Conservation (phyloP, 2,113 vertebrate genomes). For the Pteronura brasiliensis region DNA sequence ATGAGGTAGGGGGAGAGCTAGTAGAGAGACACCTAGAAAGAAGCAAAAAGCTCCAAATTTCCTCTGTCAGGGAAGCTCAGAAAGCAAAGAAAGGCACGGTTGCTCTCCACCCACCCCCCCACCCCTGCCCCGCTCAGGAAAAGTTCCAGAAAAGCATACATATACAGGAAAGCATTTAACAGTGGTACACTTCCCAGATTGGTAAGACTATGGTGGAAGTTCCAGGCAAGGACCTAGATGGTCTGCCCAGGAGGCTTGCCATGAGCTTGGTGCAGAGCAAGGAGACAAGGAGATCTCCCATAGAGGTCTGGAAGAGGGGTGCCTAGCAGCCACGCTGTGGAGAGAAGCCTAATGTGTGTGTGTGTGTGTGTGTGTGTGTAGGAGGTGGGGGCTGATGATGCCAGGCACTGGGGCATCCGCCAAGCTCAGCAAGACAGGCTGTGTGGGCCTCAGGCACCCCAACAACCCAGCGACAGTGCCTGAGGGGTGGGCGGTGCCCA, state of each 20-base stretch:
- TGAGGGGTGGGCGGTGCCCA: too few species aligned
- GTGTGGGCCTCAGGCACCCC: background rate
- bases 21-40: background rate
- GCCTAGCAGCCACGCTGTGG: rapidly evolving
- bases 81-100: background rate
- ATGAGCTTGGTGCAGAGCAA: background rate
- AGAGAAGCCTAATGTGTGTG: background rate
- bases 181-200: background rate
- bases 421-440: background rate
- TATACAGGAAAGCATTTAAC: background rate
- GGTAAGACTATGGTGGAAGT: too few species aligned
- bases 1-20: rapidly evolving
- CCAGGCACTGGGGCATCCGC: rapidly evolving
- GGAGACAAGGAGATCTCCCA: background rate
- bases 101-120: background rate
- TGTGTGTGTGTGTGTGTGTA: background rate
- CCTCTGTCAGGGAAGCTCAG: background rate
- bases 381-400: background rate
- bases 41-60: background rate
- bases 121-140: rapidly evolving
- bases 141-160: background rate
- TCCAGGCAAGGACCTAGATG: background rate
- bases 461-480: too few species aligned
- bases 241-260: background rate
- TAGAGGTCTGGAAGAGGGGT: background rate